Base-by-base conservation (phyloP, 2,888 invertebrate species). In the Endomychus coccineus region DNA sequence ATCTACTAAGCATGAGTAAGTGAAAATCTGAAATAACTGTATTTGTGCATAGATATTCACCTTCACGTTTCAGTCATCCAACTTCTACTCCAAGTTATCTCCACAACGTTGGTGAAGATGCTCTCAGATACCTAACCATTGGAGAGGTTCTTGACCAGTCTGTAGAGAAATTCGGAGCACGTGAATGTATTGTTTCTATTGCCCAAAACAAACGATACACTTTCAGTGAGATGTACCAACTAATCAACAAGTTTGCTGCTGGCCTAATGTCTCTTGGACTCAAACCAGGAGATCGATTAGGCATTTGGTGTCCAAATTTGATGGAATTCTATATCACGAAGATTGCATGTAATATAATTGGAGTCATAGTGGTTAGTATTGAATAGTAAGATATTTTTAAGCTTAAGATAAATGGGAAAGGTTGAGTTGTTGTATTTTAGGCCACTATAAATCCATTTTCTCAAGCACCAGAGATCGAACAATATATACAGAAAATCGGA, bases 401-500 rank as follows among this genome's bases (percentile, higher is more conserved):
- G n/a, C n/a, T n/a, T n/a, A n/a, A n/a, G n/a, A n/a, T n/a, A n/a
- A n/a, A n/a, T n/a, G n/a, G n/a, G n/a, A n/a, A n/a, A n/a, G n/a
- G n/a, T n/a, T n/a, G n/a, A n/a, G n/a, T n/a, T n/a, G n/a, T n/a
- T n/a, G n/a, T n/a, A n/a, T 59, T 62, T 21, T 62, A 80, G 69
- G 86, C 85, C 6, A 80, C 78, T 37, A 71, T 90, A 16, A 91
- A 92, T 61, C 81, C 89, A 0, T 74, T 75, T 1, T 87, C 82
- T 56, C 75, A 78, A 56, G 66, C 71, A 0, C 60, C 67, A 6
- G 91, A 92, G 58, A 49, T 90, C 1, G 70, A 77, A 30, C 84
- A 80, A 56, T 80, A 80, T 34, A 55, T 91, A 9, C 73, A 77
- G 17, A 83, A 84, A 64, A 83, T 82, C 1, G 72, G 71, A 2